Conservation (phyloP, 2,797 vertebrate species). For the Jordanella pulchra region DNA sequence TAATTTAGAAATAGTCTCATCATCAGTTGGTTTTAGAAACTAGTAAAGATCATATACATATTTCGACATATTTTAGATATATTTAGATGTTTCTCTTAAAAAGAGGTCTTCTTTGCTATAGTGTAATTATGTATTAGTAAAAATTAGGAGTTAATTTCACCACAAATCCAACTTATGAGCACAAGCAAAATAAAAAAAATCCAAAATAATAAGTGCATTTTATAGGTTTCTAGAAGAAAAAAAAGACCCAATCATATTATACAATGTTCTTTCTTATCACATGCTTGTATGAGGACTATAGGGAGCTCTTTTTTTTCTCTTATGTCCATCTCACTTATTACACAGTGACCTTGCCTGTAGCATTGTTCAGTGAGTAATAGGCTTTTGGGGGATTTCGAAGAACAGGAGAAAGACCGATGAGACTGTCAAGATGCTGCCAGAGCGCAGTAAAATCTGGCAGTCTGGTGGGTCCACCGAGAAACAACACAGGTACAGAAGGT, state of each 20-base stretch:
- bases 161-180: neutral
- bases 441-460: conserved; percentile 12
- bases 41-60: neutral
- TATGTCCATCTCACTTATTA: conserved; percentile 40
- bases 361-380: conserved; percentile 48
- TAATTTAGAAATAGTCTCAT: neutral
- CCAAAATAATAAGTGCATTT: neutral
- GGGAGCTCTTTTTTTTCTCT: conserved; percentile 13
- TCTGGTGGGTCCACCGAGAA: neutral
- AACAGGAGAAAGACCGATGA: conserved; percentile 50
- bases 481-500: neutral
- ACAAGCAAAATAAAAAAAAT: neutral
- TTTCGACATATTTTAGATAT: no score
- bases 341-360: conserved; percentile 50
- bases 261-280: neutral
- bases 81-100: no score
- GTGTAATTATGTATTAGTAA: no score
- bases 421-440: conserved; percentile 31
- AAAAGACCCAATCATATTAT: neutral
- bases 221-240: neutral
- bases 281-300: conserved; percentile 14
- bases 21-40: neutral
- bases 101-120: neutral
- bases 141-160: neutral
- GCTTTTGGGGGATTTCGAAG: conserved; percentile 39